Percentiles rank a stretch among this genome's conserved stretches.
phyloP scores from a whole-genome alignment of 2,797 vertebrate species.

The Oryzias dopingdopingensis region DNA sequence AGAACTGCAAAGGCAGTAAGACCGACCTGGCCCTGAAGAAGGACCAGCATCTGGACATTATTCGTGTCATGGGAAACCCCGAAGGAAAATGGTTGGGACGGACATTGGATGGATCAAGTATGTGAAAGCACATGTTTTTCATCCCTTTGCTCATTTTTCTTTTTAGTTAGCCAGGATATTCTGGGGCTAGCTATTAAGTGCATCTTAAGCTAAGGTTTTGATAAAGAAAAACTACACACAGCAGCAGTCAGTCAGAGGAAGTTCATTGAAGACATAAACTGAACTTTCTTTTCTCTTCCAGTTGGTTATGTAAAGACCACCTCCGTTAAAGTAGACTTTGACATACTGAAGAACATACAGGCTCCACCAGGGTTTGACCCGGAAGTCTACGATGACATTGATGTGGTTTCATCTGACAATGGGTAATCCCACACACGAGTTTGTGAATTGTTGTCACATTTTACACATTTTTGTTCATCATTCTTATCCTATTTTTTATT shows the following conservation, averaged over 20 bases:
- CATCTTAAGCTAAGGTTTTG: too few species aligned
- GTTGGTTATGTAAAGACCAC: constrained; percentile 93
- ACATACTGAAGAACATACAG: constrained; percentile 76
- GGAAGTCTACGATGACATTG: constrained; percentile 91
- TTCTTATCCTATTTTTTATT: constrained; percentile 9
- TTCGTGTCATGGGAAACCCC: constrained; percentile 87
- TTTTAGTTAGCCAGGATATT: neutral
- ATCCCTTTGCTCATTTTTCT: neutral
- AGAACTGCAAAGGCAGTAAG: constrained; percentile 81
- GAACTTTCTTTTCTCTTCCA: constrained; percentile 42
- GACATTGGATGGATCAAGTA: constrained; percentile 82
- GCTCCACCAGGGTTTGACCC: constrained; percentile 63
- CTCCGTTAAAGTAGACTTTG: constrained; percentile 86
- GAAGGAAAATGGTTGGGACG: constrained; percentile 91
- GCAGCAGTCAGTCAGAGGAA: neutral
- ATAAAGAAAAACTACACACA: neutral
- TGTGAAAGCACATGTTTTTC: neutral
- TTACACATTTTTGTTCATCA: neutral
- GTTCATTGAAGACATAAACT: neutral
- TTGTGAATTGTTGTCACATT: too few species aligned
- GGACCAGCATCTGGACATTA: constrained; percentile 86
- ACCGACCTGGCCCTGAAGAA: constrained; percentile 84
- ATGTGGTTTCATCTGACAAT: constrained; percentile 61
- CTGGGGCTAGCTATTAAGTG: too few species aligned
- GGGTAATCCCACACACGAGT: constrained; percentile 43